Evolutionary conservation across 2,888 invertebrate genomes (phyloP), one percentile per base, ranked within the genome.

Genomic region (Bugula neritina): DNA sequence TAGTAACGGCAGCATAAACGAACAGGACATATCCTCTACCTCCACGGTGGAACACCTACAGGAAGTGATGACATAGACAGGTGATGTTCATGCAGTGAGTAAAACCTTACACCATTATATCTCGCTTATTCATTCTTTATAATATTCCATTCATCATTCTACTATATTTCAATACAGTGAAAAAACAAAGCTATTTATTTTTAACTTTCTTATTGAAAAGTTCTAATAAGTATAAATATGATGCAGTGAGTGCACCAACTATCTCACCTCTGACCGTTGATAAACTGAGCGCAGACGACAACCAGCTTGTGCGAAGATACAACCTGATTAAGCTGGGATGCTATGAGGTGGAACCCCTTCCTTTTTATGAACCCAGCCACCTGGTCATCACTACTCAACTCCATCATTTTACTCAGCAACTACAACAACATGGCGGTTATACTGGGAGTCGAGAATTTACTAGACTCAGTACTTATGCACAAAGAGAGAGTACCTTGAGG

Each of bases 191-290:
- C n/a, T n/a, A n/a, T n/a, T n/a, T n/a, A n/a, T n/a, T n/a, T n/a
- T n/a, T n/a, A n/a, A n/a, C n/a, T n/a, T n/a, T n/a, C n/a, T n/a
- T n/a, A n/a, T n/a, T n/a, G n/a, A n/a, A n/a, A n/a, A n/a, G n/a
- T n/a, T n/a, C n/a, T n/a, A n/a, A n/a, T n/a, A n/a, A n/a, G n/a
- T n/a, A n/a, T n/a, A n/a, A n/a, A n/a, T n/a, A n/a, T n/a, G n/a
- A n/a, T n/a, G n/a, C n/a, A n/a, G n/a, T n/a, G n/a, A n/a, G n/a
- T n/a, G n/a, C n/a, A n/a, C n/a, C n/a, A n/a, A n/a, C n/a, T n/a
- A n/a, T n/a, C 55, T n/a, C 21, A 63, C 63, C 63, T 63, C 31
- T 63, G 63, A 25, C 63, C 63, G 34, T 63, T 63, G 63, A 63
- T 27, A 13, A 63, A 27, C 27, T 25, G 63, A 31, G 63, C 63